These are phyloP conservation scores for Indicator indicator DNA, from an alignment of 2,113 vertebrate species.

Conservation along the genomic window DNA sequence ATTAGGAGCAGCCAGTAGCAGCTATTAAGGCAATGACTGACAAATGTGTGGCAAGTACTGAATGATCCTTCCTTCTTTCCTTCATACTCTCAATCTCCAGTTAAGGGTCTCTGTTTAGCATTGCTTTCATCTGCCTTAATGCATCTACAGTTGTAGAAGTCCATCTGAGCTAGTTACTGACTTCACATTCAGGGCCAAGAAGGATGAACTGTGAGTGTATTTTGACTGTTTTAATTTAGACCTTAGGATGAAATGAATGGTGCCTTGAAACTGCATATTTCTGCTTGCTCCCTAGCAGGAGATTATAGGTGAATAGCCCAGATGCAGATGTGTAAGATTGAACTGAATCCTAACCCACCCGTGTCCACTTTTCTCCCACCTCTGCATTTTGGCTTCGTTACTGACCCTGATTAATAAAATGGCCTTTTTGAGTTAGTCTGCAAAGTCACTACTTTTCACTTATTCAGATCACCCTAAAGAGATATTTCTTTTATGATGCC, in stretches of 20 bases:
- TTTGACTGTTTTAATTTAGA: neutral
- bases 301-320: neutral
- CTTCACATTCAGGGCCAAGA: neutral
- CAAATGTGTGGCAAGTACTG: neutral
- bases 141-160: neutral
- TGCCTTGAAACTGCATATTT: neutral
- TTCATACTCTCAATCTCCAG: neutral
- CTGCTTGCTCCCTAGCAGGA: neutral
- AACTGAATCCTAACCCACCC: neutral
- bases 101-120: neutral
- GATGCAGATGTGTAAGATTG: neutral
- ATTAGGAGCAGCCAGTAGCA: neutral
- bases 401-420: conserved; percentile 7
- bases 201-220: neutral
- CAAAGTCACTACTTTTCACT: neutral
- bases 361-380: neutral
- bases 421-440: conserved; percentile 9
- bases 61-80: neutral
- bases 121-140: neutral
- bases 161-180: neutral
- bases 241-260: neutral
- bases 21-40: neutral
- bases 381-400: neutral
- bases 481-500: conserved; percentile 17
- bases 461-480: neutral